phyloP scores from a whole-genome alignment of 35 echinoderm and acorn worm species.

The Apostichopus japonicus region DNA sequence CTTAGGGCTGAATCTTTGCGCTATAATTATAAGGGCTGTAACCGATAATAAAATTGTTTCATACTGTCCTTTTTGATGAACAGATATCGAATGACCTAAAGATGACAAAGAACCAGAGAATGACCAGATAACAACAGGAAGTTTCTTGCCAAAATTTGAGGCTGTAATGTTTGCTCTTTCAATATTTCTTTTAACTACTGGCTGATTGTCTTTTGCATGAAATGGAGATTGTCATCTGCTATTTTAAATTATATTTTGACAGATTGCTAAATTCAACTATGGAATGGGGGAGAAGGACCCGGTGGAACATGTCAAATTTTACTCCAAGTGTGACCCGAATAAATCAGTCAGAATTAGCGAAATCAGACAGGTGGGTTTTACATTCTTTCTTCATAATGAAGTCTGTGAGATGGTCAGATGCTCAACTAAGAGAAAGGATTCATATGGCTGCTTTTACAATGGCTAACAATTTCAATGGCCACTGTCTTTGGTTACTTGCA shows the following conservation, averaged over 20 bases:
- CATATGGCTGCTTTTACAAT: background rate
- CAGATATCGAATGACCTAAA: no score
- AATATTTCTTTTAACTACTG: no score
- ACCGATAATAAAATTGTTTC: no score
- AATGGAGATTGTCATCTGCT: background rate
- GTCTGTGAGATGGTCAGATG: background rate
- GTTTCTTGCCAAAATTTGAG: no score
- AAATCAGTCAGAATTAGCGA: slow-evolving; percentile 32
- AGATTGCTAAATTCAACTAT: slow-evolving; percentile 80
- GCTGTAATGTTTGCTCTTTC: no score
- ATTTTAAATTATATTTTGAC: background rate
- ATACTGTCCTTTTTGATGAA: no score
- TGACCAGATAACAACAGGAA: no score
- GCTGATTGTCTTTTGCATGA: background rate
- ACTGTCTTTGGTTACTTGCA: background rate
- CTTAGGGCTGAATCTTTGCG: no score
- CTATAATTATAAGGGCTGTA: no score
- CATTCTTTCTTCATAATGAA: background rate
- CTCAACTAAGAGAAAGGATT: background rate
- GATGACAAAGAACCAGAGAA: no score
- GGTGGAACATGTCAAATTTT: slow-evolving; percentile 75
- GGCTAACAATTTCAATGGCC: background rate
- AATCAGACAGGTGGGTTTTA: background rate
- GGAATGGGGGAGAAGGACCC: slow-evolving; percentile 82
- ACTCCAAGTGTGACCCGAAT: slow-evolving; percentile 68